These are phyloP conservation scores for Sylvia borin DNA, from an alignment of 2,797 vertebrate species.

Conservation along the genomic window DNA sequence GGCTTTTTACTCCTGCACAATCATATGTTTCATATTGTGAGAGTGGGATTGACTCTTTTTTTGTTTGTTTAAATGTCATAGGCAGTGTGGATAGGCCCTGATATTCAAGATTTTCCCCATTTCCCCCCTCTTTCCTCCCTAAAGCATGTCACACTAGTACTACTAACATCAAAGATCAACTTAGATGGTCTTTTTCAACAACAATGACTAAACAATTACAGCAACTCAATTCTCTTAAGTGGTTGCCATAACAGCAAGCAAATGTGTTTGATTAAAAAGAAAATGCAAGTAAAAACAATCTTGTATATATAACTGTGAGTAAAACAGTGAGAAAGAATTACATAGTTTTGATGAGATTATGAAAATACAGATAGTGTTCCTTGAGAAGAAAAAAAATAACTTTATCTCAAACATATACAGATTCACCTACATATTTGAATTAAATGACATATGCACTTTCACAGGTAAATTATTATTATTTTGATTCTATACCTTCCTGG, in stretches of 20 bases:
- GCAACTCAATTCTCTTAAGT: constrained; percentile 19
- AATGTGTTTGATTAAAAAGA: constrained; percentile 21
- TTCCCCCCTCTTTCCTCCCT: not conserved
- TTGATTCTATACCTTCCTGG: not conserved
- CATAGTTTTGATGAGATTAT: not conserved
- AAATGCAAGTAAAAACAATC: constrained; percentile 24
- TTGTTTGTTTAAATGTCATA: constrained; percentile 44
- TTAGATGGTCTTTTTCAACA: constrained; percentile 29
- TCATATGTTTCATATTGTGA: constrained; percentile 57
- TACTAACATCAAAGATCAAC: constrained; percentile 29
- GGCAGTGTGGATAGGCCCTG: not conserved
- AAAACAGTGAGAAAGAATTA: not conserved
- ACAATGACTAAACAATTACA: constrained; percentile 34
- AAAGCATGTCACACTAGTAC: not conserved
- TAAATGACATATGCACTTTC: not conserved
- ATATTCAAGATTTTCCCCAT: not conserved
- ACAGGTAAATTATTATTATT: not conserved
- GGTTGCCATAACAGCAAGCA: constrained; percentile 20
- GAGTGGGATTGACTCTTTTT: constrained; percentile 16
- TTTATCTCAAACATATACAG: not conserved
- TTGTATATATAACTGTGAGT: not conserved
- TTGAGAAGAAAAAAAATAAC: not conserved
- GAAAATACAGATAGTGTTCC: not conserved
- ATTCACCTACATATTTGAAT: not conserved
- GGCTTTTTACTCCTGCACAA: constrained; percentile 7